A percentile compares a stretch with the other conserved stretches of the same genome.
phyloP scores from a whole-genome alignment of 2,888 invertebrate species.

The Andrena dorsata region DNA sequence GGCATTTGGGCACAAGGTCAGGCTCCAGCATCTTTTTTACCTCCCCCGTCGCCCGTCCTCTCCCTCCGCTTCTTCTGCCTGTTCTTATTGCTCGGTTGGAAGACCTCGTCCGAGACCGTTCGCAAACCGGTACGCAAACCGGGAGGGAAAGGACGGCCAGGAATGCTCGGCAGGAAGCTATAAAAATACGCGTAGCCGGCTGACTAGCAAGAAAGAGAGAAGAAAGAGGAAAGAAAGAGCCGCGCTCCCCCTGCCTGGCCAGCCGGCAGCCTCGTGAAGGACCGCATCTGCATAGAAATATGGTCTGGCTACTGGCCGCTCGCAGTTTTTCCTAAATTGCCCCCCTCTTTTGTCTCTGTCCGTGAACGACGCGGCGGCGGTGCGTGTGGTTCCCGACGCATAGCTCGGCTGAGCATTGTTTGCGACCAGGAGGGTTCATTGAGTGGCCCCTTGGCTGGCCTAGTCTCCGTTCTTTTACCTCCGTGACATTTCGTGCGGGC shows the following conservation, averaged over 20 bases:
- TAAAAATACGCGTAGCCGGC: conserved; percentile 62
- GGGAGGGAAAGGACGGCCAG: conserved; percentile 41
- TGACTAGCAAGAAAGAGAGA: conserved; percentile 15
- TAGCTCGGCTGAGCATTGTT: too few species aligned
- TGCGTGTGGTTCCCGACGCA: too few species aligned
- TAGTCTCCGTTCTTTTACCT: conserved; percentile 25
- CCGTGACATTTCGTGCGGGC: conserved; percentile 40
- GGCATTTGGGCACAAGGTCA: conserved; percentile 78
- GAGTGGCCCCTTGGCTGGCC: neutral
- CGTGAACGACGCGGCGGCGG: neutral
- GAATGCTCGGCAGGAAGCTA: conserved; percentile 67
- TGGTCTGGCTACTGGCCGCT: conserved; percentile 27
- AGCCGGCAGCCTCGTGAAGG: conserved; percentile 24
- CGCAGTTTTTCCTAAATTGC: conserved; percentile 33
- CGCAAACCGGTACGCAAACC: conserved; percentile 58
- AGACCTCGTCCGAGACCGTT: conserved; percentile 64
- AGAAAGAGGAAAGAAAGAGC: conserved; percentile 20
- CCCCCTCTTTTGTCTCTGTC: neutral
- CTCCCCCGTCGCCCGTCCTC: conserved; percentile 1
- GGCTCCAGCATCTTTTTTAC: conserved; percentile 53
- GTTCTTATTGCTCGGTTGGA: conserved; percentile 42
- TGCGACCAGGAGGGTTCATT: neutral
- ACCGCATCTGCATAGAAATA: conserved; percentile 49
- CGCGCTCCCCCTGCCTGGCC: neutral
- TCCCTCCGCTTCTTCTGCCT: conserved; percentile 14